Base-by-base conservation (phyloP, 1,140 invertebrate genomes). In the Drosophila truncata region DNA sequence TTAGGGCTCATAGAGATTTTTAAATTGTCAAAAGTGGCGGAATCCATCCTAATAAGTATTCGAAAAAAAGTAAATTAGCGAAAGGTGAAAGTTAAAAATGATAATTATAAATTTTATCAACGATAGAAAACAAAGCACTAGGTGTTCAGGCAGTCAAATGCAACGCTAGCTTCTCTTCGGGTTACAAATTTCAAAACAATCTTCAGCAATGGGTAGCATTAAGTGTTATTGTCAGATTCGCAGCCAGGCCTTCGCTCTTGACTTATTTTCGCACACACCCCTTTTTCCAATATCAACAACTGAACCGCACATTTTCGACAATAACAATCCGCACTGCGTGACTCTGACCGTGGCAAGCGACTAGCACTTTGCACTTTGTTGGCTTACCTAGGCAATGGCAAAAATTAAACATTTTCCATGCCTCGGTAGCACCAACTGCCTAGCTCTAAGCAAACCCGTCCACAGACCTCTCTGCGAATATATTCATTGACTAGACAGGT, bases 271-370 rank as follows among this genome's bases (percentile, higher is more conserved):
- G 14, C 52, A 35, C 52, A 41, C 33, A 55, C 52, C 31, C 33
- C 20, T 37, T 55, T 57, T n/a, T 25, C 31, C 33, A 41, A 57
- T 41, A 57, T 41, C 33, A 25, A 25, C 33, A 41, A 57, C 33
- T 25, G 33, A 39, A 39, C 2, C 16, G 23, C 33, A 41, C 35
- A 25, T 35, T 35, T 61, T 54, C 31, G 31, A 37, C 50, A 5
- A 54, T 35, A 54, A 54, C 50, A 54, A 54, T 10, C 20, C 47
- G 25, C 29, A 23, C 59, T 18, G 18, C 14, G 18, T 27, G 59
- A 25, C 59, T 50, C 59, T 61, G 59, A 14, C 59, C 59, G 29
- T 61, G 59, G 20, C 4, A 49, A 33, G 29, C 18, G 29, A 60
- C 58, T 47, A 23, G 16, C 29, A n/a, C n/a, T 5, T 13, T 35